phyloP scores from a whole-genome alignment of 2,797 vertebrate genomes.

The Thalassophryne amazonica region DNA sequence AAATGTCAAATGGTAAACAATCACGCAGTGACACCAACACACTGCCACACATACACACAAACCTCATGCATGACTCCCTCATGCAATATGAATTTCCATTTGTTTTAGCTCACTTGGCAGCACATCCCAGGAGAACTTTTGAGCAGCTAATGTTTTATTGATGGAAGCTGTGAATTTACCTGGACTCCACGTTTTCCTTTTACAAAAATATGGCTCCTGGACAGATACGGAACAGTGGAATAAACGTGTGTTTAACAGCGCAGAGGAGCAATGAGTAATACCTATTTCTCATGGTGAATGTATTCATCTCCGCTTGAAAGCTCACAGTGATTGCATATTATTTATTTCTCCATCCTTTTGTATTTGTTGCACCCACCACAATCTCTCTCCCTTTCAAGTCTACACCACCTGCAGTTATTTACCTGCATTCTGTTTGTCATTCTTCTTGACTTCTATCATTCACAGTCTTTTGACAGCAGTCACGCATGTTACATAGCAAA shows the following conservation, averaged over 20 bases:
- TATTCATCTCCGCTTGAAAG: conserved; percentile 30
- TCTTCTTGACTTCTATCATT: conserved; percentile 13
- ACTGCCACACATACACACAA: conserved; percentile 11
- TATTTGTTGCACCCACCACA: neutral
- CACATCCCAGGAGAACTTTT: conserved; percentile 53
- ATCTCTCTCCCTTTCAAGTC: conserved; percentile 6
- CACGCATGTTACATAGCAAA: conserved; percentile 45
- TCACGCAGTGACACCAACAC: conserved; percentile 15
- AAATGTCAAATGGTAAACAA: conserved; percentile 70
- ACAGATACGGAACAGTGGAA: conserved; percentile 21
- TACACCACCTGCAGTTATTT: conserved; percentile 43
- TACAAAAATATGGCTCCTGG: conserved; percentile 8
- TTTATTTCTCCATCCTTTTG: conserved; percentile 31
- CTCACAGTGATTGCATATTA: conserved; percentile 35
- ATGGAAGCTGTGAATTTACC: conserved; percentile 47
- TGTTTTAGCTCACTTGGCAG: conserved; percentile 54
- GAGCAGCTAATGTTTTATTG: conserved; percentile 66
- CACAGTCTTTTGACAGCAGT: conserved; percentile 31
- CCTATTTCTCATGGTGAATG: conserved; percentile 26
- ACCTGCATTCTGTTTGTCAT: conserved; percentile 22
- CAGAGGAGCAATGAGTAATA: conserved; percentile 31
- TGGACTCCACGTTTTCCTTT: conserved; percentile 24
- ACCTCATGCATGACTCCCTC: conserved; percentile 31
- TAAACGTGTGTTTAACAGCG: conserved; percentile 22
- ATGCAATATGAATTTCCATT: conserved; percentile 75